Evolutionary conservation across 1,140 invertebrate species (phyloP).

Genomic region (Telenomus remus): DNA sequence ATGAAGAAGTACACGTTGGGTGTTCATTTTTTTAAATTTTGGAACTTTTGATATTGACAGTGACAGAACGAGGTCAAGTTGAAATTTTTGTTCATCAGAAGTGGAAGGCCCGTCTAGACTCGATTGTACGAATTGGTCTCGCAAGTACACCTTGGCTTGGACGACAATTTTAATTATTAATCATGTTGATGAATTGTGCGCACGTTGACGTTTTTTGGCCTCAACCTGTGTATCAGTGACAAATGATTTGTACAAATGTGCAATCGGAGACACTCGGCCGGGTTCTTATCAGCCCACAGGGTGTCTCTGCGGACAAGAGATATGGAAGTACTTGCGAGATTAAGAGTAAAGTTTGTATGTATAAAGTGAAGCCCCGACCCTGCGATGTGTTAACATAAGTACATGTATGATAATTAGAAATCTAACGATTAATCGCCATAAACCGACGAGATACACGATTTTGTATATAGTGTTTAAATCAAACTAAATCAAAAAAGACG

Average conservation of each 20-base stretch:
- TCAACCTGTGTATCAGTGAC: not conserved
- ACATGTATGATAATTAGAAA: constrained; percentile 46
- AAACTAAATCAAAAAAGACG: constrained; percentile 49
- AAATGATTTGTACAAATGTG: constrained; percentile 14
- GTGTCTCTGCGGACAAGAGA: not conserved
- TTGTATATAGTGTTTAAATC: constrained; percentile 57
- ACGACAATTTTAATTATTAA: too few relatives aligned
- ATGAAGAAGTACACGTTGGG: too few relatives aligned
- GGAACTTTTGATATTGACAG: too few relatives aligned
- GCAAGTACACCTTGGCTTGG: constrained; percentile 9
- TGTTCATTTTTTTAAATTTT: too few relatives aligned
- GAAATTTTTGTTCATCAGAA: too few relatives aligned
- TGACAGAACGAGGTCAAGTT: too few relatives aligned
- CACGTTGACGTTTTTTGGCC: constrained; percentile 10
- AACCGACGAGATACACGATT: constrained; percentile 32
- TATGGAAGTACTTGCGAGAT: constrained; percentile 41
- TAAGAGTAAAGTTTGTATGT: constrained; percentile 42
- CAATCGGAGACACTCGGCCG: not conserved
- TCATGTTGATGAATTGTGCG: not conserved
- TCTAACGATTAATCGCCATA: constrained; percentile 36
- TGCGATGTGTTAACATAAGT: constrained; percentile 50
- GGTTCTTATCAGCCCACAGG: constrained; percentile 1
- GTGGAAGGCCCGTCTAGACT: too few relatives aligned
- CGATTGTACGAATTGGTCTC: constrained; percentile 11
- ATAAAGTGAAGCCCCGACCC: constrained; percentile 41